Evolutionary conservation across 2,797 vertebrate genomes (phyloP).

Genomic region (Todus mexicanus): DNA sequence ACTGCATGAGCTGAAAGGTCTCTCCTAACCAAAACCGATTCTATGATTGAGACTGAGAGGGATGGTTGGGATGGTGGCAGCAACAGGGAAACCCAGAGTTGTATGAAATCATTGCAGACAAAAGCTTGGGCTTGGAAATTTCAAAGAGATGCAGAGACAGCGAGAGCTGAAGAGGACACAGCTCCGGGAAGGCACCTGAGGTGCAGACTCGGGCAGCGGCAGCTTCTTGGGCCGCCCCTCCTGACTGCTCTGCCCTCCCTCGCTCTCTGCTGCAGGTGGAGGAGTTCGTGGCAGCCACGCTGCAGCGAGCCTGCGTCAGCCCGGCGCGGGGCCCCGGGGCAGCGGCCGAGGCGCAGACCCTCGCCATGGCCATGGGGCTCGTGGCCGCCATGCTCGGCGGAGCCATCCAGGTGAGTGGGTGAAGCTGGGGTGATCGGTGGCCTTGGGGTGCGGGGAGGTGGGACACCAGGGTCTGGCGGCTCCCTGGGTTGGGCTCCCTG

Average conservation of each 20-base stretch:
- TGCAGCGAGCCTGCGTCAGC: conserved; percentile 82
- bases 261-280: conserved; percentile 78
- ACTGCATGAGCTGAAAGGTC: not conserved
- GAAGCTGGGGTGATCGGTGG: accelerated
- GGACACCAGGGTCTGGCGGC: not conserved
- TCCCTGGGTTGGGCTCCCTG: not conserved
- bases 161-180: accelerated
- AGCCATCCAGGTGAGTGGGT: conserved; percentile 81
- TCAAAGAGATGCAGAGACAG: accelerated
- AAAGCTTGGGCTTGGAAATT: accelerated
- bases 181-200: not conserved
- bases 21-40: not conserved
- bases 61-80: accelerated
- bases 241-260: not conserved
- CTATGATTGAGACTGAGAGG: not conserved
- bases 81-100: not conserved
- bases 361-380: conserved; percentile 91
- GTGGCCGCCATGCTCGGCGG: conserved; percentile 86
- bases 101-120: accelerated
- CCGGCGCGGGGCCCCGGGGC: conserved; percentile 60
- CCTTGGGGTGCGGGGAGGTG: accelerated
- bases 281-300: conserved; percentile 82
- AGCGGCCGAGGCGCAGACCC: conserved; percentile 82
- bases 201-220: accelerated
- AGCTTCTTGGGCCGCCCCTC: not conserved